Evolutionary conservation across 2,797 vertebrate species (phyloP), one percentile per base, ranked within the genome.

Genomic region (Hylomyscus alleni): DNA sequence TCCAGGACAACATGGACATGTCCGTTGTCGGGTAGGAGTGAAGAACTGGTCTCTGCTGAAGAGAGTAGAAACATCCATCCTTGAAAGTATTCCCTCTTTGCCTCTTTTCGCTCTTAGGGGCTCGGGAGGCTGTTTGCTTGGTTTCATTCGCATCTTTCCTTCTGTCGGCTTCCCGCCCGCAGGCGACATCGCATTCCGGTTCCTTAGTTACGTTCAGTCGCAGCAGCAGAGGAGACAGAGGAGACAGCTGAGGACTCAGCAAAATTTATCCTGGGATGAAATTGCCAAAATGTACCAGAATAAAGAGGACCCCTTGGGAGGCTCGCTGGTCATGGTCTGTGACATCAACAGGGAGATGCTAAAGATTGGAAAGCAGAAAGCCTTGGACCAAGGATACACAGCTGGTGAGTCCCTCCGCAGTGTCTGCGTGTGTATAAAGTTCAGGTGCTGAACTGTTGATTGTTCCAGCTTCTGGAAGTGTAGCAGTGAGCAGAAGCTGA

Each of bases 341-440:
- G 99, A 99, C 98, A 99, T 99, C 97, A 99, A 99, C 98, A 99
- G 99, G 97, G 99, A 99, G 98, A 99, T 99, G 99, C 98, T 99
- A 80, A 99, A 99, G 97, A 98, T 99, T 93, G 99, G 99, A 82
- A 99, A 99, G 95, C 97, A 99, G 98, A 99, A 99, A 96, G 99
- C 99, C 0, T 97, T 98, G 13, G 84, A 97, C 19, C 97, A 98
- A 85, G 99, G 99, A 95, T 97, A 99, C 96, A 97, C 93, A 3
- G 97, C 99, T 94, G 99, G 99, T 99, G 90, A 97, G 98, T 96
- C 60, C 14, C 90, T 17, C 11, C 60, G 31, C 15, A 73, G 83
- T 75, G 24, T 62, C 60, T 62, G 60, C 26, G 11, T 12, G 60
- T 29, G 60, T 62, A 10, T 62, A 62, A 17, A 65, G 62, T 72